Percentiles rank a stretch among this genome's conserved stretches.
phyloP scores from a whole-genome alignment of 2,888 invertebrate genomes.

The Clitarchus hookeri region DNA sequence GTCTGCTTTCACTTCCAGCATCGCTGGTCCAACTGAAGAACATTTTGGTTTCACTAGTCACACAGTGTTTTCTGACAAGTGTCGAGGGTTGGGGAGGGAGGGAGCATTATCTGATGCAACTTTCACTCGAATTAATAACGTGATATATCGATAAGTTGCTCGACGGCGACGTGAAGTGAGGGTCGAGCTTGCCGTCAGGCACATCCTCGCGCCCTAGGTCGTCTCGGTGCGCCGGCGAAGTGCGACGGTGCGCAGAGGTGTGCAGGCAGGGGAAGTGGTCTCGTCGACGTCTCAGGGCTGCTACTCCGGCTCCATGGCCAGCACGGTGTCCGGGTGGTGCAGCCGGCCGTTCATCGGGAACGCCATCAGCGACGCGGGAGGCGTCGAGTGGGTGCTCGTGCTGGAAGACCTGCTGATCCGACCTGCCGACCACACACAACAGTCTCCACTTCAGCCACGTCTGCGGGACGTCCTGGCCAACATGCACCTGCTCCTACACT shows the following conservation, averaged over 20 bases:
- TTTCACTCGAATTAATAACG: neutral
- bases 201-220: too few relatives aligned
- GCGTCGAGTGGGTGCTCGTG: slow-evolving; percentile 16
- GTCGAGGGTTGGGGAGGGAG: neutral
- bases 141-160: too few relatives aligned
- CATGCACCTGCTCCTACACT: too few relatives aligned
- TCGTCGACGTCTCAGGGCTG: neutral
- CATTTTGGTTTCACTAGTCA: neutral
- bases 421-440: neutral
- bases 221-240: neutral
- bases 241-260: too few relatives aligned
- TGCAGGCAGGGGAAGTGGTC: too few relatives aligned
- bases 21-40: neutral
- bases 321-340: slow-evolving; percentile 5
- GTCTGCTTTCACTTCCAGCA: neutral
- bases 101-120: neutral
- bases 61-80: neutral
- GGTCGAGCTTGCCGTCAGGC: too few relatives aligned
- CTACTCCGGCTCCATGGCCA: slow-evolving; percentile 25
- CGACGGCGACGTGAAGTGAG: neutral
- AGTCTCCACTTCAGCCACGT: too few relatives aligned
- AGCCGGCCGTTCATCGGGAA: slow-evolving; percentile 11
- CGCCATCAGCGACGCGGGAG: neutral
- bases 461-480: too few relatives aligned
- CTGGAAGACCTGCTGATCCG: slow-evolving; percentile 12